Evolutionary conservation across 2,797 vertebrate genomes (phyloP).

Genomic region (Salmo trutta): DNA sequence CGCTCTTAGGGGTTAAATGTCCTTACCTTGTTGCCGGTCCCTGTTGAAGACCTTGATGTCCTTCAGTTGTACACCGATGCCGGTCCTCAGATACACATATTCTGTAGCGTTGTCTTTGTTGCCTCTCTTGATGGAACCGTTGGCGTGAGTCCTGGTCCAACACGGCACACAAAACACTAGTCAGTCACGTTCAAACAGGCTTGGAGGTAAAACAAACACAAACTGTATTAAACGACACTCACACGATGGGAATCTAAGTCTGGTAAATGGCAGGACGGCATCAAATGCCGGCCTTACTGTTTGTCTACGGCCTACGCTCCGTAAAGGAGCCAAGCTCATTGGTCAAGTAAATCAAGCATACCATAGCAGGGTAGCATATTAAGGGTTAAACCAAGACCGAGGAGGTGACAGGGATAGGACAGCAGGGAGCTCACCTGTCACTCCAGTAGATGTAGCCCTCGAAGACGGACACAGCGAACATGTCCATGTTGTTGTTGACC

Average conservation of each 20-base stretch:
- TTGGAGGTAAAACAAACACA: background rate
- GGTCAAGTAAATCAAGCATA: background rate
- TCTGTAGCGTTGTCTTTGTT: slow-evolving; percentile 95
- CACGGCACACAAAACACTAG: slow-evolving; percentile 5
- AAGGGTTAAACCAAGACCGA: background rate
- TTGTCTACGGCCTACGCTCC: no score
- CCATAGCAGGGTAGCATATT: background rate
- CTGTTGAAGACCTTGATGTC: slow-evolving; percentile 98
- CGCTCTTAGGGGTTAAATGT: no score
- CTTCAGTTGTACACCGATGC: slow-evolving; percentile 95
- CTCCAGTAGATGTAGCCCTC: slow-evolving; percentile 98
- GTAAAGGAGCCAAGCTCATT: no score
- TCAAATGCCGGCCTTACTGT: no score
- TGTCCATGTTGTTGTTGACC: slow-evolving; percentile 97
- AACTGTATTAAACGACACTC: no score
- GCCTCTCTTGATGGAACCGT: slow-evolving; percentile 96
- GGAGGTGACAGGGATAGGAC: background rate
- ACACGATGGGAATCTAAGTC: no score
- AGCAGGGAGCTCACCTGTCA: slow-evolving; percentile 78
- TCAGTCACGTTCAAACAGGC: background rate
- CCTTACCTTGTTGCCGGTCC: slow-evolving; percentile 88
- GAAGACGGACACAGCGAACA: slow-evolving; percentile 97
- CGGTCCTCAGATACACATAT: slow-evolving; percentile 88
- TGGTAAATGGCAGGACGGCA: background rate
- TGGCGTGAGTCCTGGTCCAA: slow-evolving; percentile 88